phyloP scores from a whole-genome alignment of 2,797 vertebrate genomes.

The Pseudocheirus occidentalis region DNA sequence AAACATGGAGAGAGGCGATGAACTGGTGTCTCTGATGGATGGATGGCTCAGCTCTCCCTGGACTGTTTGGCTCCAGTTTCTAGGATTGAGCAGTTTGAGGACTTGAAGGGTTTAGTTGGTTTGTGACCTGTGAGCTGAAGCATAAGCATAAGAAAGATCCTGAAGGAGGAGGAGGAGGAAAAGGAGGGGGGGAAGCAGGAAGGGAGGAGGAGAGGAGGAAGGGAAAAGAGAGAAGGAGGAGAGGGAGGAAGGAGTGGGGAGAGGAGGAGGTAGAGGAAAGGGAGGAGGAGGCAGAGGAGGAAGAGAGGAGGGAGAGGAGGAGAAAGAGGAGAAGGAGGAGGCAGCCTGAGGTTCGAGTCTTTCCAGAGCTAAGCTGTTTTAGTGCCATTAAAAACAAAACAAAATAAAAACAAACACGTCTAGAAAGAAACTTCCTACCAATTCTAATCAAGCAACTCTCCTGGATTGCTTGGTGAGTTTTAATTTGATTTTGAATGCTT shows the following conservation, averaged over 20 bases:
- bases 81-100: background rate
- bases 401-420: background rate
- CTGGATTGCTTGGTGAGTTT: background rate
- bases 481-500: background rate
- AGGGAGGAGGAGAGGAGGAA: background rate
- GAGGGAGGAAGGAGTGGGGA: background rate
- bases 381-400: background rate
- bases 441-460: background rate
- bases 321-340: background rate
- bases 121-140: background rate
- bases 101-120: background rate
- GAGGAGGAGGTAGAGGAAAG: background rate
- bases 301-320: background rate
- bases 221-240: background rate
- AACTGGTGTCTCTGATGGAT: background rate
- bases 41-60: background rate
- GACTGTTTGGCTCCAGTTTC: background rate
- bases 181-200: background rate
- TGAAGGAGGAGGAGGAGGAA: background rate
- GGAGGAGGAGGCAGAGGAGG: background rate
- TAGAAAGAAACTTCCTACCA: background rate
- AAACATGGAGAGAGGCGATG: background rate
- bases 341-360: background rate
- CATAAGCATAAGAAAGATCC: background rate
- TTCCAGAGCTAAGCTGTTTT: background rate